These are phyloP conservation scores for Chelonia mydas DNA, from an alignment of 2,797 vertebrate species.

Conservation along the genomic window DNA sequence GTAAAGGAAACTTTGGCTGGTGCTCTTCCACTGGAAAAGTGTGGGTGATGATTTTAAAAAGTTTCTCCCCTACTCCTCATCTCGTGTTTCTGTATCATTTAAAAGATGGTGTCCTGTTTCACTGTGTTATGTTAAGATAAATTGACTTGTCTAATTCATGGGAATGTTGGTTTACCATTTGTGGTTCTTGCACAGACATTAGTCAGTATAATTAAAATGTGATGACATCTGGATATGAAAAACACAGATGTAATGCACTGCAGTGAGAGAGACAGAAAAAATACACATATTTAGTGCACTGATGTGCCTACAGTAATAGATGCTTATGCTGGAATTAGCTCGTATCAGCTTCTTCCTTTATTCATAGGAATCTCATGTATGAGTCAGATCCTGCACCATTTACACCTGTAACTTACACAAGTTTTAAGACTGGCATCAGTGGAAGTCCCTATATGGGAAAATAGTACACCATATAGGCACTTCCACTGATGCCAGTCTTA, in stretches of 20 bases:
- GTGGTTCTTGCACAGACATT: slow-evolving; percentile 12
- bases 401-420: neutral
- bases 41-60: neutral
- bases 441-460: neutral
- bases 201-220: slow-evolving; percentile 57
- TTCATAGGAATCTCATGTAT: neutral
- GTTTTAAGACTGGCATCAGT: neutral
- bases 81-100: neutral
- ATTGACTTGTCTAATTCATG: slow-evolving; percentile 33
- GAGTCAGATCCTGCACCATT: neutral
- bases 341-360: neutral
- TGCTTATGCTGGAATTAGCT: neutral
- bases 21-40: neutral
- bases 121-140: slow-evolving; percentile 31
- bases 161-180: slow-evolving; percentile 37
- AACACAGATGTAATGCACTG: slow-evolving; percentile 35
- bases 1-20: neutral
- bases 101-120: slow-evolving; percentile 2
- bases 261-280: neutral
- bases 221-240: slow-evolving; percentile 48
- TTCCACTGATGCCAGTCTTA: too few species aligned
- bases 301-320: neutral
- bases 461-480: too few species aligned
- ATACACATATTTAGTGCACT: neutral
- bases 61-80: neutral